Conservation (phyloP, 2,113 vertebrate species). For the Petrocephalus zakoni region DNA sequence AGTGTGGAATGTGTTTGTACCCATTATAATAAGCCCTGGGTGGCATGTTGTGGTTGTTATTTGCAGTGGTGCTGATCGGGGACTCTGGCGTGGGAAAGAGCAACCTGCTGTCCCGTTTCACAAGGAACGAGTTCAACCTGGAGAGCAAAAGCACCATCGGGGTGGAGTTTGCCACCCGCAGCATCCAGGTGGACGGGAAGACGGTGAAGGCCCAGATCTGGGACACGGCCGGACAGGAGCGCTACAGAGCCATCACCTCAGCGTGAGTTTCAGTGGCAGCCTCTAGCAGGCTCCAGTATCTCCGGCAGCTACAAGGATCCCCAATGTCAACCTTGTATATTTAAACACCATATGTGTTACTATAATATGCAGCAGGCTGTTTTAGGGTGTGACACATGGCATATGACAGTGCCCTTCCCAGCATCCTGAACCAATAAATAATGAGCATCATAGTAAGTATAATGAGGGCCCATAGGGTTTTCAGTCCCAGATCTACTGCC, state of each 20-base stretch:
- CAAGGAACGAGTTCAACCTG: slow-evolving; percentile 13
- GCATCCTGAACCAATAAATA: background rate
- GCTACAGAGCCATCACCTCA: slow-evolving; percentile 14
- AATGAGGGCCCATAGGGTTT: background rate
- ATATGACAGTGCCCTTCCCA: background rate
- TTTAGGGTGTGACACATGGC: background rate
- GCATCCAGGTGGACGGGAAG: slow-evolving; percentile 21
- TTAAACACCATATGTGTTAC: background rate
- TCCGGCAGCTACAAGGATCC: background rate
- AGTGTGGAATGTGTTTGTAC: background rate
- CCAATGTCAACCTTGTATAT: background rate
- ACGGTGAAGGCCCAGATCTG: slow-evolving; percentile 14
- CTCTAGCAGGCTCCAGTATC: background rate
- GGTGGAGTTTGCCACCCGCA: slow-evolving; percentile 16
- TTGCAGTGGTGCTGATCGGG: slow-evolving; percentile 14
- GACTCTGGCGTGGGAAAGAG: slow-evolving; percentile 16
- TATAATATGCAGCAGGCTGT: background rate
- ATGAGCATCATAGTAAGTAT: background rate
- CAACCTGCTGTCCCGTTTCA: slow-evolving; percentile 14
- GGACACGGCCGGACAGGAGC: slow-evolving; percentile 18
- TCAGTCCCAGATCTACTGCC: background rate
- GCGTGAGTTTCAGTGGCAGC: background rate
- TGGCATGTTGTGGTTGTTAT: background rate
- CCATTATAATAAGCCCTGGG: background rate
- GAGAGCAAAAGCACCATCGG: slow-evolving; percentile 21